phyloP scores from a whole-genome alignment of 2,113 vertebrate species.

The Entosphenus tridentatus region DNA sequence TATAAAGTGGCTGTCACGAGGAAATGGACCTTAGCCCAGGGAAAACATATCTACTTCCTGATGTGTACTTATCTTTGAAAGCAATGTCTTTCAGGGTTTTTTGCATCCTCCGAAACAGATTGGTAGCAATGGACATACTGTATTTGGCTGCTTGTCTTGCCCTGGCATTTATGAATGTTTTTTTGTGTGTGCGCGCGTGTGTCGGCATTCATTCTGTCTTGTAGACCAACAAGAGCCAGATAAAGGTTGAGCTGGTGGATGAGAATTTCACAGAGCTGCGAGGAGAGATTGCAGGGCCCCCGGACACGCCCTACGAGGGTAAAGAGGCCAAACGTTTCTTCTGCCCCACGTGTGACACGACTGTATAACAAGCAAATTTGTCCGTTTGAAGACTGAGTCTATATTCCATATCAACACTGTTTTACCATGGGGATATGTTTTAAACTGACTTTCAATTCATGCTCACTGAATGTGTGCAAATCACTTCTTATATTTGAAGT shows the following conservation, averaged over 20 bases:
- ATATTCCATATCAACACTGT: no score
- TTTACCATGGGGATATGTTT: background rate
- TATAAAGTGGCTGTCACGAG: no score
- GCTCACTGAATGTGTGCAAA: no score
- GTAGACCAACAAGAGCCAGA: slow-evolving; percentile 99
- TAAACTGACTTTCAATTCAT: no score
- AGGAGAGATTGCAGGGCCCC: slow-evolving; percentile 95
- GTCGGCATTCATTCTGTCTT: slow-evolving; percentile 15
- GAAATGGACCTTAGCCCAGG: no score
- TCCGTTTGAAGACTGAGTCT: slow-evolving; percentile 10
- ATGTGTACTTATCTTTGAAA: no score
- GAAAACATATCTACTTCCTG: no score
- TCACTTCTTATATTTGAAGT: no score
- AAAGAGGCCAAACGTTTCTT: slow-evolving; percentile 14
- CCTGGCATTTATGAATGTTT: background rate
- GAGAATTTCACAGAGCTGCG: slow-evolving; percentile 98
- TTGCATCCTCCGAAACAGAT: no score
- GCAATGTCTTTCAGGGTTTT: no score
- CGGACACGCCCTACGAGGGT: slow-evolving; percentile 97
- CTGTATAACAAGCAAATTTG: slow-evolving; percentile 12
- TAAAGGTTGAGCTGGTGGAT: slow-evolving; percentile 97
- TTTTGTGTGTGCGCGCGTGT: background rate
- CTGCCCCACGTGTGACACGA: no score
- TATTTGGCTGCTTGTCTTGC: background rate
- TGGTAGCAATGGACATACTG: no score